A percentile compares a stretch with the other conserved stretches of the same genome.
Conservation (phyloP, 2,888 invertebrate genomes). For the Mycalesis mineus region DNA sequence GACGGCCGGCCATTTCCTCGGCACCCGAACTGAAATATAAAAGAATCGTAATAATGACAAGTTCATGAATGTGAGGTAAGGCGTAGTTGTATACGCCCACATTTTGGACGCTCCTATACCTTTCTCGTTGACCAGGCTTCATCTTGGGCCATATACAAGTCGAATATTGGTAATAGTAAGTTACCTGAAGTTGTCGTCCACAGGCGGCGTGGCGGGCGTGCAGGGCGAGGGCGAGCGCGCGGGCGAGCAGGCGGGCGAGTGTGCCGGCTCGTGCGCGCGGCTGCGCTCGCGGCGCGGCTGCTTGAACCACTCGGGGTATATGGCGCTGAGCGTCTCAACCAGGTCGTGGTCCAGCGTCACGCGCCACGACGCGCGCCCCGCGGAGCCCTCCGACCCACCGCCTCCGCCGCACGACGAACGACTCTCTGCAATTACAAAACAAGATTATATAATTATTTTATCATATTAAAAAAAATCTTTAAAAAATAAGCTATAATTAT, state of each 20-base stretch:
- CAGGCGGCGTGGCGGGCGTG: conserved; percentile 50
- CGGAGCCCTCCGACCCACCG: conserved; percentile 85
- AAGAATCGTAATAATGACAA: background rate
- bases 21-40: conserved; percentile 55
- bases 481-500: too few species aligned
- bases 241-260: conserved; percentile 57
- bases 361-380: conserved; percentile 89
- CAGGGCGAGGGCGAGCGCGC: conserved; percentile 52
- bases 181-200: conserved; percentile 69
- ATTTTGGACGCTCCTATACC: too few species aligned
- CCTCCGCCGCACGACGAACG: conserved; percentile 84
- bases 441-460: conserved; percentile 14
- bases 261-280: conserved; percentile 58
- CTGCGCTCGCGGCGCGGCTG: conserved; percentile 67
- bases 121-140: too few species aligned
- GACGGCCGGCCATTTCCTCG: conserved; percentile 72
- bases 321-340: conserved; percentile 93
- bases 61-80: too few species aligned
- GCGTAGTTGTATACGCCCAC: too few species aligned
- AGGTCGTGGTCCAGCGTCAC: conserved; percentile 95
- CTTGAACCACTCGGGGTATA: conserved; percentile 96
- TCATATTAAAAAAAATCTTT: background rate
- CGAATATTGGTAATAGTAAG: too few species aligned
- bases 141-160: too few species aligned
- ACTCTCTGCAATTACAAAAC: conserved; percentile 80